Conservation (phyloP, 2,797 vertebrate genomes). For the Cossypha dichroa region DNA sequence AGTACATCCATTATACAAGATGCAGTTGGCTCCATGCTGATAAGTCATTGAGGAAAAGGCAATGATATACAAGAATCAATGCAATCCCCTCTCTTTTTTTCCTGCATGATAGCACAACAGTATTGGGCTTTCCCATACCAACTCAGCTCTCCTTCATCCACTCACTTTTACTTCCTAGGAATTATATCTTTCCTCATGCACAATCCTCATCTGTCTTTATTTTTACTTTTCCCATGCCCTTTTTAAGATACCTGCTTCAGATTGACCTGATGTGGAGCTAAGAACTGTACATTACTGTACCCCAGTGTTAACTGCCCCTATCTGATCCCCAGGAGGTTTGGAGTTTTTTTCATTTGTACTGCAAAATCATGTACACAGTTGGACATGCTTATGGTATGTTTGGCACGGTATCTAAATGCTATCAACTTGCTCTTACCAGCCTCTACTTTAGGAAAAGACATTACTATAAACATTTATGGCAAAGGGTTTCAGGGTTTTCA, state of each 20-base stretch:
- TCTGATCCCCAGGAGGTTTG: background rate
- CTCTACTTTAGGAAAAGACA: background rate
- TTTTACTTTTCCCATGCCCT: background rate
- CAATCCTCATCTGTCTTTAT: background rate
- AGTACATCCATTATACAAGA: constrained; percentile 56
- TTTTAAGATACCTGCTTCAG: background rate
- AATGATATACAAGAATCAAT: constrained; percentile 54
- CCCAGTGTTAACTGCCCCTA: background rate
- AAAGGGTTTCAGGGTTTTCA: background rate
- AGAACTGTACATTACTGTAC: background rate
- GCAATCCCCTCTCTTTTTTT: background rate
- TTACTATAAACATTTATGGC: background rate
- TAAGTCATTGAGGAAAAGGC: constrained; percentile 44
- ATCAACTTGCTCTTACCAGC: background rate
- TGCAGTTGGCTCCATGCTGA: constrained; percentile 50
- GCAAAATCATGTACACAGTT: background rate
- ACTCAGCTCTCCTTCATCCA: background rate
- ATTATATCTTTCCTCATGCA: background rate
- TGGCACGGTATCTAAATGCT: background rate
- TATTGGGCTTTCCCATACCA: background rate
- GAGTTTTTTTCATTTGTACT: background rate
- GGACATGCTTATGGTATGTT: background rate
- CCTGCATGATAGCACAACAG: background rate
- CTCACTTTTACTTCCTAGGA: background rate
- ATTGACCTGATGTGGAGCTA: background rate